Percentiles rank a stretch among this genome's conserved stretches.
These are phyloP conservation scores for Drosophila birchii DNA, from an alignment of 2,888 invertebrate species.

Conservation along the genomic window DNA sequence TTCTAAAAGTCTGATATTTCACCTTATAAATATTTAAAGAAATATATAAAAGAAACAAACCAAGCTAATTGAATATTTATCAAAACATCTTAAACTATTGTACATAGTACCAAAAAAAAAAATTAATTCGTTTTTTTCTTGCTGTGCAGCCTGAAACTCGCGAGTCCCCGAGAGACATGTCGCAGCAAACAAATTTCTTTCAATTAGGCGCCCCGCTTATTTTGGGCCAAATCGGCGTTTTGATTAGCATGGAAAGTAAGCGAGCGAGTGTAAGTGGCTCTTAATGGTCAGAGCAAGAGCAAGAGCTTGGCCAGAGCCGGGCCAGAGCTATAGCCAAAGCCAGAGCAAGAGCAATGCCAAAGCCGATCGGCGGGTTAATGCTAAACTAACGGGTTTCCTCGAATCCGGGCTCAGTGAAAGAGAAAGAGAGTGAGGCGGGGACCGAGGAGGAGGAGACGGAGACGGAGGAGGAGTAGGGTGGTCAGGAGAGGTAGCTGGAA, in stretches of 20 bases:
- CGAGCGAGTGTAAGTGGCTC: constrained; percentile 58
- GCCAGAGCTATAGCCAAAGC: constrained; percentile 40
- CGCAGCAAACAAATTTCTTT: constrained; percentile 43
- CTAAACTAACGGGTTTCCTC: constrained; percentile 66
- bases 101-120: background rate
- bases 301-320: constrained; percentile 25
- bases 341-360: constrained; percentile 26
- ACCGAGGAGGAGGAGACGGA: background rate
- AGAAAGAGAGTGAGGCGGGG: background rate
- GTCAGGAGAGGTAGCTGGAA: constrained; percentile 10
- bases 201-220: constrained; percentile 13
- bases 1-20: background rate
- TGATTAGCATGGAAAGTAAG: constrained; percentile 68
- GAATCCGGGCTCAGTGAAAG: constrained; percentile 63
- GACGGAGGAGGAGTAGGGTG: background rate
- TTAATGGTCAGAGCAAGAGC: constrained; percentile 60
- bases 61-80: no score
- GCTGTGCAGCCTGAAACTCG: constrained; percentile 3
- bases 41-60: no score
- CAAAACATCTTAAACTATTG: no score
- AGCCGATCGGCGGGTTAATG: constrained; percentile 49
- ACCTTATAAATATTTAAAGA: no score
- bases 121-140: background rate
- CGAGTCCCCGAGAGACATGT: constrained; percentile 28
- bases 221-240: constrained; percentile 31